Percentiles rank a stretch among this genome's conserved stretches.
Conservation (phyloP, 1,140 invertebrate species). For the Drosophila ogumai region DNA sequence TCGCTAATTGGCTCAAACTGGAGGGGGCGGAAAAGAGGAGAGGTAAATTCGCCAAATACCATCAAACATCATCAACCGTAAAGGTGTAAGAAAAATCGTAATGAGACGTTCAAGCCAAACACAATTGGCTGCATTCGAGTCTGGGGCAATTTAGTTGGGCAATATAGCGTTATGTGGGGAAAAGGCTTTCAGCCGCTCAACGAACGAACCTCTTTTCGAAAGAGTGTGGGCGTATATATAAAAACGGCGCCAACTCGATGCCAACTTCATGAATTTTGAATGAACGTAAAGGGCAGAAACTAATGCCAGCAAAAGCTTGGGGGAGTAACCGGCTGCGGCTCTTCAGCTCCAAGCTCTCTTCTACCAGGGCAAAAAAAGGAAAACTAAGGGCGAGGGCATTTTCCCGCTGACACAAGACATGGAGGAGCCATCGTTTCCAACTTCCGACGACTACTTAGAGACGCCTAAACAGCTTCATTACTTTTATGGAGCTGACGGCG, state of each 20-base stretch:
- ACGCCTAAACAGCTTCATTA: slow-evolving; percentile 84
- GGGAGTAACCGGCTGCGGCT: slow-evolving; percentile 15
- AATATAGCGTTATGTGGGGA: slow-evolving; percentile 49
- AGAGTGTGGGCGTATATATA: slow-evolving; percentile 45
- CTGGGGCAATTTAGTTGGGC: slow-evolving; percentile 60
- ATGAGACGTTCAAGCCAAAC: slow-evolving; percentile 45
- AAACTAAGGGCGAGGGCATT: slow-evolving; percentile 50
- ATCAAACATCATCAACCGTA: slow-evolving; percentile 66
- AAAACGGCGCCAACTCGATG: slow-evolving; percentile 72
- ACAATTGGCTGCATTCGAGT: slow-evolving; percentile 55
- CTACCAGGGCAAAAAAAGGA: slow-evolving; percentile 4
- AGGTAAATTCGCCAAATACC: slow-evolving; percentile 23
- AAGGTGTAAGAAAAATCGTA: slow-evolving; percentile 49
- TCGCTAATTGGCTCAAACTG: slow-evolving; percentile 41
- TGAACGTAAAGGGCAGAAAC: slow-evolving; percentile 67
- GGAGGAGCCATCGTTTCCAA: slow-evolving; percentile 63
- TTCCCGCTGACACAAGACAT: slow-evolving; percentile 74
- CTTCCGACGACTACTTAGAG: slow-evolving; percentile 82
- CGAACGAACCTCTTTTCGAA: slow-evolving; percentile 38
- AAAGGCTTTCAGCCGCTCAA: slow-evolving; percentile 58
- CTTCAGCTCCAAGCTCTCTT: background rate
- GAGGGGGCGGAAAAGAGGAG: background rate
- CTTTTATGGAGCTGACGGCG: slow-evolving; percentile 78
- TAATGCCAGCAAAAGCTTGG: slow-evolving; percentile 44
- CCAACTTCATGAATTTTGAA: slow-evolving; percentile 82